Base-by-base conservation (phyloP, 2,888 invertebrate genomes). In the Euclidia mi region DNA sequence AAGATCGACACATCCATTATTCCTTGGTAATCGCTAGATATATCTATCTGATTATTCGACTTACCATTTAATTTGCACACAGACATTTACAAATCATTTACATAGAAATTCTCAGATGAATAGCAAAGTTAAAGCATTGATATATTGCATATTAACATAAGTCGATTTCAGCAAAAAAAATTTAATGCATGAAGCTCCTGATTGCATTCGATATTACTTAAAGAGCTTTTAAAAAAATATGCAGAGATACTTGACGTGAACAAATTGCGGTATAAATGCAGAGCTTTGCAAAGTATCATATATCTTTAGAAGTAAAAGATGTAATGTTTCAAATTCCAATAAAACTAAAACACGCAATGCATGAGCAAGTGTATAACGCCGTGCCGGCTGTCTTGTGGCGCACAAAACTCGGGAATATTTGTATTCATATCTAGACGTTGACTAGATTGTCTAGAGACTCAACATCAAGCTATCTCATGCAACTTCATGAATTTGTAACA, bases 391-490 rank as follows among this genome's bases (percentile, higher is more conserved):
- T 52, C 48, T 37, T 31, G 25, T 2, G 49, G 25, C 20, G 49
- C 40, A 59, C 43, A 38, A 35, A 64, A 64, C 42, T 59, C 52
- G 31, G 47, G 11, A 43, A 66, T 61, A 69, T 74, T 74, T 72
- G 65, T 75, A 74, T 74, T 74, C 76, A 72, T 70, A 69, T 67
- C 70, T 59, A 62, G 51, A n/a, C 15, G 44, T 62, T 60, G 62
- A 56, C 66, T 69, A 65, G 64, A 53, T n/a, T n/a, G n/a, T n/a
- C n/a, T n/a, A n/a, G n/a, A n/a, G n/a, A n/a, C n/a, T n/a, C n/a
- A n/a, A n/a, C n/a, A n/a, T n/a, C n/a, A n/a, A n/a, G n/a, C n/a
- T n/a, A n/a, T n/a, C n/a, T n/a, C n/a, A n/a, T n/a, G n/a, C n/a
- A n/a, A n/a, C n/a, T n/a, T n/a, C n/a, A n/a, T n/a, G n/a, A n/a